Evolutionary conservation across 2,797 vertebrate genomes (phyloP).

Genomic region (Hozukius guyotensis): DNA sequence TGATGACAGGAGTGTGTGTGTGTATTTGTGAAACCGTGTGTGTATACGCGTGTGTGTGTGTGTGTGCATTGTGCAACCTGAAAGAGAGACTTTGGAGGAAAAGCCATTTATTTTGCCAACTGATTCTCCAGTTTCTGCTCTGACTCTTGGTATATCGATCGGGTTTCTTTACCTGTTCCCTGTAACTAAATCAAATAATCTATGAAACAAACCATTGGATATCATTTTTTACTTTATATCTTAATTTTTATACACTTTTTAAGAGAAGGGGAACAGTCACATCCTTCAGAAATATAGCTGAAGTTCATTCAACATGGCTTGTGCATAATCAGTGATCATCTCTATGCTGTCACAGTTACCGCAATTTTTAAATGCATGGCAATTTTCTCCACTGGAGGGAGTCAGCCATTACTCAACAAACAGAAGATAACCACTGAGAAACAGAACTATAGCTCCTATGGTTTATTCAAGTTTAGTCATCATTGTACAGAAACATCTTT

Average conservation of each 20-base stretch:
- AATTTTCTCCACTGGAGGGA: conserved; percentile 55
- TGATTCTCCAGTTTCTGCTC: conserved; percentile 88
- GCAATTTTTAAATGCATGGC: conserved; percentile 25
- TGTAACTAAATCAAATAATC: conserved; percentile 21
- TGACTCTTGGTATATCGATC: conserved; percentile 75
- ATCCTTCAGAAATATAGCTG: conserved; percentile 5
- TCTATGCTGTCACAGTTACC: background rate
- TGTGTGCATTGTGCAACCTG: conserved; percentile 65
- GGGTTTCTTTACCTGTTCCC: conserved; percentile 19
- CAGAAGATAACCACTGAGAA: background rate
- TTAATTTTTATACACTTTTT: conserved; percentile 70
- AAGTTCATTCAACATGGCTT: conserved; percentile 1
- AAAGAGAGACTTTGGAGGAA: conserved; percentile 81
- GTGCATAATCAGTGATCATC: conserved; percentile 8
- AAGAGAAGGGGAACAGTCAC: conserved; percentile 15
- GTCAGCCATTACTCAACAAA: background rate
- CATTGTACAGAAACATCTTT: background rate
- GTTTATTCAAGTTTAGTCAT: background rate
- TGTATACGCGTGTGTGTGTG: conserved; percentile 23
- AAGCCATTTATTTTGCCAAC: conserved; percentile 95
- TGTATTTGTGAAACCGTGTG: conserved; percentile 58
- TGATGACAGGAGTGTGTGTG: conserved; percentile 57
- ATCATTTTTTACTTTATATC: conserved; percentile 64
- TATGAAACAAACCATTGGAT: background rate
- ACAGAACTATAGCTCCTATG: background rate